These are phyloP conservation scores for Calonectris borealis DNA, from an alignment of 2,113 vertebrate genomes.

Conservation along the genomic window DNA sequence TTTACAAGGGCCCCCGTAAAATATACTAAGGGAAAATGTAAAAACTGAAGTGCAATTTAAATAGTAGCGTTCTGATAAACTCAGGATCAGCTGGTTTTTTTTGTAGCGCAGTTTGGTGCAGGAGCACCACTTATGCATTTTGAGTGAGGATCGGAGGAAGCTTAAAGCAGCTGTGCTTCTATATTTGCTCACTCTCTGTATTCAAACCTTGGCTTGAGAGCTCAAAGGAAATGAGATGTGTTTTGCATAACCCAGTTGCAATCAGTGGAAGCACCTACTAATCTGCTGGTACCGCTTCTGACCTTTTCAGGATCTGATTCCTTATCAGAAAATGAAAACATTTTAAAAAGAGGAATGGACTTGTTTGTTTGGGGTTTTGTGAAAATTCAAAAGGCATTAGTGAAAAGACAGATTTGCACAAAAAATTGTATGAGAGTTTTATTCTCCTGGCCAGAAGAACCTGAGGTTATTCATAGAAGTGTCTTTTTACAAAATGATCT, in stretches of 20 bases:
- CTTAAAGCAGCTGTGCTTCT: conserved; percentile 58
- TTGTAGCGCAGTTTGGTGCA: conserved; percentile 1
- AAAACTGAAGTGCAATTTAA: conserved; percentile 17
- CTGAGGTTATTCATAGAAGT: background rate
- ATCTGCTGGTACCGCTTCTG: conserved; percentile 27
- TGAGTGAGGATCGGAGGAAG: conserved; percentile 29
- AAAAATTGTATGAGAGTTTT: background rate
- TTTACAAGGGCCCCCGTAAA: conserved; percentile 17
- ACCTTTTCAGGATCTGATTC: conserved; percentile 31
- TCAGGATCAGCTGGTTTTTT: conserved; percentile 49
- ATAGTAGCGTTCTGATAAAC: conserved; percentile 14
- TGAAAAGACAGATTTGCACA: background rate
- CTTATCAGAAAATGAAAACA: conserved; percentile 20
- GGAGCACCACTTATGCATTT: conserved; percentile 40
- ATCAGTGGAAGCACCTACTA: conserved; percentile 58
- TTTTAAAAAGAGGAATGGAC: background rate
- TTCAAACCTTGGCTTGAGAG: conserved; percentile 63
- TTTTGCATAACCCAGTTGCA: conserved; percentile 62
- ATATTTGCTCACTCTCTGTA: conserved; percentile 53
- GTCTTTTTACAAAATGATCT: background rate
- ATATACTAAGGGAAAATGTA: background rate
- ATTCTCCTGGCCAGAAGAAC: background rate
- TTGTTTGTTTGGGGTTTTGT: background rate
- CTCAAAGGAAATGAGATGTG: conserved; percentile 59
- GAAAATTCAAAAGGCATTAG: background rate